These are phyloP conservation scores for Ormyrus nitidulus DNA, from an alignment of 2,888 invertebrate species.

Conservation along the genomic window DNA sequence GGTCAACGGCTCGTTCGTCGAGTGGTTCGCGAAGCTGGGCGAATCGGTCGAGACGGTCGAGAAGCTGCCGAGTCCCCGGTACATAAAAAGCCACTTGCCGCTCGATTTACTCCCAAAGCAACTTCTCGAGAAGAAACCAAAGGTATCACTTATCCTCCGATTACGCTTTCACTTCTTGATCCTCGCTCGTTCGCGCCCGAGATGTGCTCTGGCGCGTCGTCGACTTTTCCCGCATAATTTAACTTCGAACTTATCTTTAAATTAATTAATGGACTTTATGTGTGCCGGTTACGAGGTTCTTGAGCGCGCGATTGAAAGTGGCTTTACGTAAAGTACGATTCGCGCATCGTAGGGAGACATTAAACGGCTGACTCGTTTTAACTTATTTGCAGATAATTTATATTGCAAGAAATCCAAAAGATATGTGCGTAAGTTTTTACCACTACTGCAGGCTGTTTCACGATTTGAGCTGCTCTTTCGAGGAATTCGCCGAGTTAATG, in stretches of 20 bases:
- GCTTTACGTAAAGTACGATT: no score
- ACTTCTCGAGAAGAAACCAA: conserved; percentile 80
- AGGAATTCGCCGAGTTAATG: conserved; percentile 86
- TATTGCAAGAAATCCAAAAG: conserved; percentile 92
- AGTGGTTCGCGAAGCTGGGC: conserved; percentile 76
- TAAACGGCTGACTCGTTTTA: no score
- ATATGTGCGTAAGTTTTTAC: conserved; percentile 91
- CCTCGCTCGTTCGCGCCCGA: not conserved
- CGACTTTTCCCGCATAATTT: no score
- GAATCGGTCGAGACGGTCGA: conserved; percentile 85
- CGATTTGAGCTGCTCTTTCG: conserved; percentile 80
- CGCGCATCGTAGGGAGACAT: no score
- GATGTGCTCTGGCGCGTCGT: no score
- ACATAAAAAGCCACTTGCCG: conserved; percentile 86
- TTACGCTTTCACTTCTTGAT: conserved; percentile 47
- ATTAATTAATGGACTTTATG: no score
- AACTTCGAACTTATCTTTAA: no score
- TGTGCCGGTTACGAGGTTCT: no score
- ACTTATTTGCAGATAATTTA: conserved; percentile 83
- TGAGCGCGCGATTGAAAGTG: no score
- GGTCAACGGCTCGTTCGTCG: conserved; percentile 67
- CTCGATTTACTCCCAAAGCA: conserved; percentile 82
- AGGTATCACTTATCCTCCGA: conserved; percentile 76
- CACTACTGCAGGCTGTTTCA: conserved; percentile 88
- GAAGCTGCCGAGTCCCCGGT: conserved; percentile 83